Base-by-base conservation (phyloP, 2,797 vertebrate genomes). In the Myotis myotis region DNA sequence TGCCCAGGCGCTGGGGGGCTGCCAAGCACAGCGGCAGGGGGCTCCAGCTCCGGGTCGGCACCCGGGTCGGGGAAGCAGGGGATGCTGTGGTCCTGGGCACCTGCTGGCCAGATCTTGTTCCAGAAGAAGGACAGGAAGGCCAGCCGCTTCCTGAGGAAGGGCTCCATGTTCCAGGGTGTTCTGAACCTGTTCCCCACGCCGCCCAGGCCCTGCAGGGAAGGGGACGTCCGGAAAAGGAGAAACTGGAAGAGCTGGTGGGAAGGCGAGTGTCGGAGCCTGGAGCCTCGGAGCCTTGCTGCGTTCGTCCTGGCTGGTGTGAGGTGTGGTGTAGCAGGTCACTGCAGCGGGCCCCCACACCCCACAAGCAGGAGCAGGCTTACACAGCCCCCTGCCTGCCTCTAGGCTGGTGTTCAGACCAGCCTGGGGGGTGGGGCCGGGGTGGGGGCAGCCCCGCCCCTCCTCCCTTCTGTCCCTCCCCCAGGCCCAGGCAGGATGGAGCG, bases 31-130 rank as follows among this genome's bases (percentile, higher is more conserved):
- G 98, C 87, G 97, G 98, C 93, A 97, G 98, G 96, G 93, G 86
- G 49, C 95, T 94, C 71, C 1, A 87, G 82, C 33, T 82, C 9
- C 0, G 95, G 91, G 28, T 66, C 79, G 0, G 94, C 44, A 4
- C 96, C 96, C 0, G 96, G 94, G 76, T 95, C 96, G 19, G 89
- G 95, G 38, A 92, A 94, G 41, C 92, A 90, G 55, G 95, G 78
- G 3, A 93, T 88, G 92, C 91, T 87, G 57, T 96, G 94, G 12
- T 62, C 84, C 0, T 78, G 71, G 22, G 93, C 68, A 0, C 98
- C 36, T 1, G 98, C 98, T 2, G 99, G 99, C 98, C 99, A 99
- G 30, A 99, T 98, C 96, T 98, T 98, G 98, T 99, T 98, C 99
- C 99, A 99, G 84, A 99, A 98, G 49, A 97, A 98, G 11, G 84